Percentiles rank a stretch among this genome's conserved stretches.
phyloP scores from a whole-genome alignment of 2,113 vertebrate genomes.

The Felis catus region DNA sequence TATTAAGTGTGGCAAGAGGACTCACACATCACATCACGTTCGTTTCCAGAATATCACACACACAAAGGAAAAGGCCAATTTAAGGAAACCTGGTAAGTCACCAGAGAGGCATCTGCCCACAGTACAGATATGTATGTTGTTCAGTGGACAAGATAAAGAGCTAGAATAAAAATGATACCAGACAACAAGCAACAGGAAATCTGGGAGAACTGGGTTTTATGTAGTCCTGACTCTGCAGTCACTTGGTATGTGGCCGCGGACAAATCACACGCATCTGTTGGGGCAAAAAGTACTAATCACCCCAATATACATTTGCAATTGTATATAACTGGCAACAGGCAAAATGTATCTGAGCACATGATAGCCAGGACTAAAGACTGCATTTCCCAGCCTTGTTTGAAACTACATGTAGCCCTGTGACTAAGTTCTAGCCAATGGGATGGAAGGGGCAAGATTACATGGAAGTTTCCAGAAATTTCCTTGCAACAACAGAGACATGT shows the following conservation, averaged over 20 bases:
- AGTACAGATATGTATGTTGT: neutral
- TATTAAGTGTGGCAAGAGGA: neutral
- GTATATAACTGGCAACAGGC: neutral
- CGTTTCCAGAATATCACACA: neutral
- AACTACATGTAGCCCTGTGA: neutral
- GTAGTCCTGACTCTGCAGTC: neutral
- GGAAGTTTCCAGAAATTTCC: neutral
- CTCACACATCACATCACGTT: neutral
- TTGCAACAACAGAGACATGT: neutral
- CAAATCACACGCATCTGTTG: neutral
- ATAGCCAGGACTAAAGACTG: neutral
- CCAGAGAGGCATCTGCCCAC: neutral
- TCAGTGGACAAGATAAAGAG: neutral
- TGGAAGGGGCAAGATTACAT: neutral
- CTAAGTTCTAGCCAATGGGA: neutral
- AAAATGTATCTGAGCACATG: neutral
- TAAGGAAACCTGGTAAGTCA: conserved; percentile 32
- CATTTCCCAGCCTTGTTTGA: neutral
- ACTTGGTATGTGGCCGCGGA: neutral
- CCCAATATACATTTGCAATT: neutral
- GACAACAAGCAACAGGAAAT: neutral
- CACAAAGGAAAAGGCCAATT: conserved; percentile 18
- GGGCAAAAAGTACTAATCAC: neutral
- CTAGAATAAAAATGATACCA: conserved; percentile 8
- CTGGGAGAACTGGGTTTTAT: neutral